These are phyloP conservation scores for Castor canadensis DNA, from an alignment of 2,113 vertebrate genomes.

Conservation along the genomic window DNA sequence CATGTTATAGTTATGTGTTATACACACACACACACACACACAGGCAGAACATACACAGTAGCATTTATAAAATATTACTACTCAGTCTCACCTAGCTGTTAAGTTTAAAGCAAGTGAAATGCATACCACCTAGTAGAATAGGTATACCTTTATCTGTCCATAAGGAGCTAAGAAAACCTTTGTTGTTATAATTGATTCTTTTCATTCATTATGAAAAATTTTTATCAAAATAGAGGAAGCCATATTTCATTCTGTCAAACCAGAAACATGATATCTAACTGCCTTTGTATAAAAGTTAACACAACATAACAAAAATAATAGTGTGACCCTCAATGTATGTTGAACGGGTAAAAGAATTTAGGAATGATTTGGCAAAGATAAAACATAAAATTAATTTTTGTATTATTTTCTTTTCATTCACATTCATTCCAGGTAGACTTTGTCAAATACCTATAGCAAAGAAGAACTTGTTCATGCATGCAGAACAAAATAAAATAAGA, in stretches of 20 bases:
- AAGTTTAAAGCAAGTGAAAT: neutral
- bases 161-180: constrained; percentile 22
- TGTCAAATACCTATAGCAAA: constrained; percentile 80
- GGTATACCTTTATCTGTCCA: neutral
- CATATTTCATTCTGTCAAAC: constrained; percentile 43
- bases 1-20: neutral
- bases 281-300: constrained; percentile 44
- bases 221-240: constrained; percentile 51
- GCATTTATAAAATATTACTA: neutral
- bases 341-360: constrained; percentile 32
- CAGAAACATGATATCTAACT: neutral
- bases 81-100: neutral
- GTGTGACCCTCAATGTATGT: neutral
- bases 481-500: constrained; percentile 75
- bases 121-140: neutral
- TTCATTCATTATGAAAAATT: neutral
- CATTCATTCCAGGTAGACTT: constrained; percentile 75
- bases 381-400: constrained; percentile 68
- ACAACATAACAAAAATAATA: constrained; percentile 46
- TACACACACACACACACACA: neutral
- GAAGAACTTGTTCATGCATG: constrained; percentile 80
- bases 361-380: constrained; percentile 38
- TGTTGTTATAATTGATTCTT: constrained; percentile 20
- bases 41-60: neutral
- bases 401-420: constrained; percentile 65